Percentiles rank a stretch among this genome's conserved stretches.
Evolutionary conservation across 64 coral and sea anemone species (phyloP).

Genomic region (Pocillopora damicornis): DNA sequence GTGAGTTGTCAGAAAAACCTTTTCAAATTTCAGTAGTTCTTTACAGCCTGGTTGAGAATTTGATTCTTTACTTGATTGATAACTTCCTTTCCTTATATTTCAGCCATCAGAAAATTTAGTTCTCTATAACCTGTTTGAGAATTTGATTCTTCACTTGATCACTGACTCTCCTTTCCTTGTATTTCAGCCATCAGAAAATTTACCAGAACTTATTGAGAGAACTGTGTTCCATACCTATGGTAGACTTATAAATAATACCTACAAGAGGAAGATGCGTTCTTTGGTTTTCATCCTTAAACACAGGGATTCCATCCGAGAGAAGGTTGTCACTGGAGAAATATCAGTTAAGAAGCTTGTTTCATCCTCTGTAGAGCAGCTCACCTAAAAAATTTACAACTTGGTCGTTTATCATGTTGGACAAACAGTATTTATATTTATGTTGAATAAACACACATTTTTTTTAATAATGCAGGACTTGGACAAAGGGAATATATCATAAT

Average conservation of each 20-base stretch:
- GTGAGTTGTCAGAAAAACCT: no score
- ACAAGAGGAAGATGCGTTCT: slow-evolving; percentile 63
- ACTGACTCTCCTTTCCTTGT: not conserved
- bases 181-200: slow-evolving; percentile 16
- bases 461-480: no score
- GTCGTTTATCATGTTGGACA: no score
- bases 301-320: slow-evolving; percentile 42
- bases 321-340: slow-evolving; percentile 45
- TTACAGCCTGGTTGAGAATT: no score
- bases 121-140: no score
- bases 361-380: slow-evolving; percentile 24
- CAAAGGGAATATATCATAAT: no score
- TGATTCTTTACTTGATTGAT: no score
- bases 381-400: not conserved
- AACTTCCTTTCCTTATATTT: slow-evolving; percentile 13
- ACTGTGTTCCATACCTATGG: slow-evolving; percentile 55
- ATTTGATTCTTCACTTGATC: no score
- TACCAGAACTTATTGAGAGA: slow-evolving; percentile 73
- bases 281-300: slow-evolving; percentile 68
- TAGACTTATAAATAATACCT: slow-evolving; percentile 55
- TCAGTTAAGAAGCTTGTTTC: slow-evolving; percentile 46
- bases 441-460: not conserved
- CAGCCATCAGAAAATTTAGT: slow-evolving; percentile 12
- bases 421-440: not conserved
- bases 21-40: no score